Evolutionary conservation across 92 coral and sea anemone species (phyloP), one percentile per base, ranked within the genome.

Genomic region (Zoanthus sociatus): DNA sequence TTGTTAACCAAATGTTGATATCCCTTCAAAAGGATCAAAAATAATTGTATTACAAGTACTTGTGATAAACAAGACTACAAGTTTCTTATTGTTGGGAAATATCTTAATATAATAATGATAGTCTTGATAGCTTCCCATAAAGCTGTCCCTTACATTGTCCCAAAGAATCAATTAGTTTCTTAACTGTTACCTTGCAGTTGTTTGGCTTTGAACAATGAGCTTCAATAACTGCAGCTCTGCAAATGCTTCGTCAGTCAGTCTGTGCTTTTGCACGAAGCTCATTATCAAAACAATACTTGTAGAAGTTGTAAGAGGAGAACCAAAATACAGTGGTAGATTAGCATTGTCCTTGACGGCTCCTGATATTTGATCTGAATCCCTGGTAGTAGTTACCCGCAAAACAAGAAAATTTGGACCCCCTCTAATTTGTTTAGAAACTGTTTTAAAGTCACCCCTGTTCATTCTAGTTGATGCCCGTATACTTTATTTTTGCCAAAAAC

Each of bases 231-330:
- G 89, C 70, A 86, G 14, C 61, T 86, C 89, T 14, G 84, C 82
- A 86, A 86, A 79, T 76, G 89, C 89, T 50, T 76, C 89, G 47
- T 84, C 89, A 86, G 89, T 86, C 73, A 86, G 89, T 37, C 79
- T 72, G 48, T 85, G 88, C 50, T 73, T 69, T 63, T 72, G 77
- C 47, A 78, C 83, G 47, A 85, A 85, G 61, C 71, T 85, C 77
- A 74, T 31, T 72, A 63, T 75, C 77, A 85, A 85, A 75, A 74
- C 71, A 77, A 85, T 85, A 47, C 83, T 85, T 37, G 77, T 21
- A 63, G 69, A 63, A 63, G 69, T 63, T 63, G 69, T 32, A 17
- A 71, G 76, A 71, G 76, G 76, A 71, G 76, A 71, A 71, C 76
- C 76, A 13, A 71, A 71, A 71, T 71, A 71, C 76, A 71, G 76